Evolutionary conservation across 64 coral and sea anemone species (phyloP).

Genomic region (Actinia tenebrosa): DNA sequence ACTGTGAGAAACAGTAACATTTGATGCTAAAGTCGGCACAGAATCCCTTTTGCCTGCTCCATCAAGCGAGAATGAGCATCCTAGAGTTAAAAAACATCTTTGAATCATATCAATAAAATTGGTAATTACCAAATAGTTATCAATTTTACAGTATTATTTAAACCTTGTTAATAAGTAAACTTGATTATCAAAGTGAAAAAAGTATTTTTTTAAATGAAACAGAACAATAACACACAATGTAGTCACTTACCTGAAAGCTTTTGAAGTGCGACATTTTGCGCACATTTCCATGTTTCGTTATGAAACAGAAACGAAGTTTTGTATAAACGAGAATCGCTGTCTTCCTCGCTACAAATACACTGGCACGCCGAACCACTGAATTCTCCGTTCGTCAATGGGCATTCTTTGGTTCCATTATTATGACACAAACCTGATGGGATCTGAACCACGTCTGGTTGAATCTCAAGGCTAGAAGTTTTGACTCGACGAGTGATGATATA

Average conservation of each 20-base stretch:
- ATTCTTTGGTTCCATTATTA: background rate
- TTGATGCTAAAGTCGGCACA: too few relatives aligned
- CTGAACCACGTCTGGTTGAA: slow-evolving; percentile 1
- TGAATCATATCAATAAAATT: too few relatives aligned
- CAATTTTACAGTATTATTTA: too few relatives aligned
- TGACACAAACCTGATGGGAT: background rate
- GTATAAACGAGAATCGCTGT: background rate
- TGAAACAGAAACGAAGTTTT: slow-evolving; percentile 1
- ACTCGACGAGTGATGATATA: background rate
- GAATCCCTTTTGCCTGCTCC: too few relatives aligned
- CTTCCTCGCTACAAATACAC: background rate
- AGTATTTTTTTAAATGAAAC: too few relatives aligned
- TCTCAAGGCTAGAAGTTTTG: background rate
- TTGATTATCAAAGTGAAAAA: too few relatives aligned
- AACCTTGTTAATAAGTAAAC: too few relatives aligned
- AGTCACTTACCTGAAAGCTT: background rate
- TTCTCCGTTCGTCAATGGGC: background rate
- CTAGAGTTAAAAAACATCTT: too few relatives aligned
- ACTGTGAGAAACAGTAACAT: too few relatives aligned
- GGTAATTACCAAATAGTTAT: too few relatives aligned
- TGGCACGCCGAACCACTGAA: background rate
- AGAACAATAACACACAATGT: too few relatives aligned
- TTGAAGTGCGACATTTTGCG: background rate
- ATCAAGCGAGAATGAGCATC: too few relatives aligned
- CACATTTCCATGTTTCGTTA: slow-evolving; percentile 10